These are phyloP conservation scores for Acrocephalus arundinaceus DNA, from an alignment of 2,113 vertebrate species.

Conservation along the genomic window DNA sequence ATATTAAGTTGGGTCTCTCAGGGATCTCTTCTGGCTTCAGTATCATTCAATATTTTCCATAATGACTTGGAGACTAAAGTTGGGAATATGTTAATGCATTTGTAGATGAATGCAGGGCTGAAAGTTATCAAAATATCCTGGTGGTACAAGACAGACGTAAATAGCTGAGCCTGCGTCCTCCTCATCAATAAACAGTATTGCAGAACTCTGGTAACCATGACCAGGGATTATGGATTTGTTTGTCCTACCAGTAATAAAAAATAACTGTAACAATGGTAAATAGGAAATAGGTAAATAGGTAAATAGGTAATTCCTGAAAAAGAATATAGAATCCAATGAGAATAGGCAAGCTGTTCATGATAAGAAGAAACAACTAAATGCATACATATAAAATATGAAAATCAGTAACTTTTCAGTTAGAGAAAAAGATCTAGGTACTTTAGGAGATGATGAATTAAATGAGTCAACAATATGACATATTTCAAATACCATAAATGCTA, in stretches of 20 bases:
- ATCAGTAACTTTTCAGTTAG: neutral
- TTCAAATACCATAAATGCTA: conserved; percentile 43
- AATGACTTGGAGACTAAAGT: conserved; percentile 40
- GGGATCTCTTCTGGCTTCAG: conserved; percentile 22
- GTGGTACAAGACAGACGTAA: neutral
- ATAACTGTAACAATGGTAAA: neutral
- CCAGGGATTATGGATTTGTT: neutral
- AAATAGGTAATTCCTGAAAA: neutral
- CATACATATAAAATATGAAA: neutral
- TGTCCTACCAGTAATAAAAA: neutral
- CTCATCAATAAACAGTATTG: neutral
- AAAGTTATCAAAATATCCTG: neutral
- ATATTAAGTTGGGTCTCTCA: conserved; percentile 36
- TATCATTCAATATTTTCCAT: conserved; percentile 65
- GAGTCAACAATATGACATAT: conserved; percentile 57
- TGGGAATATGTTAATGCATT: conserved; percentile 28
- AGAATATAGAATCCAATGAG: neutral
- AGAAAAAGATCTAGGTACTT: conserved; percentile 8
- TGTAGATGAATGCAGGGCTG: conserved; percentile 12
- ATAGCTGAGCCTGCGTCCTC: neutral
- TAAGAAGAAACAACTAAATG: neutral
- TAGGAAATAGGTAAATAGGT: neutral
- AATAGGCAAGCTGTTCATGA: neutral
- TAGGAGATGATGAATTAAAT: conserved; percentile 61
- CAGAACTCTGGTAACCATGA: neutral